phyloP scores from a whole-genome alignment of 2,888 invertebrate species.

The Drosophila nigricruria region DNA sequence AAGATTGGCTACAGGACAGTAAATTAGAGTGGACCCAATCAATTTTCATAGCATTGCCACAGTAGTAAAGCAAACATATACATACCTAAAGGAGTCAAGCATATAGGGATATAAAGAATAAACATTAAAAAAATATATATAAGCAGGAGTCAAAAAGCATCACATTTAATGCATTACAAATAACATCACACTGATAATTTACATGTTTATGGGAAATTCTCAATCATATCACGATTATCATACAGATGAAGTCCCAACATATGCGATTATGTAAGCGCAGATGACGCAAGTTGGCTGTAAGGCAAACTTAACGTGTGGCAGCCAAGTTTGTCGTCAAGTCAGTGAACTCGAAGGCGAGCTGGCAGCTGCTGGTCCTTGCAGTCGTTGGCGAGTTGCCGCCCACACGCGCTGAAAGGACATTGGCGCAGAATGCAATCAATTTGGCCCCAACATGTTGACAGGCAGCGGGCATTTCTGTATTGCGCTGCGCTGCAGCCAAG shows the following conservation, averaged over 20 bases:
- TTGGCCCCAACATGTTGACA: constrained; percentile 60
- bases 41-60: background rate
- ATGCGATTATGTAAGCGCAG: constrained; percentile 21
- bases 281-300: constrained; percentile 55
- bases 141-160: background rate
- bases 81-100: background rate
- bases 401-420: constrained; percentile 42
- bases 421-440: constrained; percentile 65
- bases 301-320: constrained; percentile 6
- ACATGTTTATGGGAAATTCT: constrained; percentile 14
- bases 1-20: background rate
- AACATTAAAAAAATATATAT: background rate
- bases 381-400: constrained; percentile 16
- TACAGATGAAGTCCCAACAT: constrained; percentile 20
- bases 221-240: constrained; percentile 33
- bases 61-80: background rate
- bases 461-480: constrained; percentile 44
- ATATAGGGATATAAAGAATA: background rate
- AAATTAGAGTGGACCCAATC: constrained; percentile 1
- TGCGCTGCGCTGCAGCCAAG: constrained; percentile 31
- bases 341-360: constrained; percentile 58
- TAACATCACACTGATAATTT: too few species aligned
- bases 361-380: constrained; percentile 3
- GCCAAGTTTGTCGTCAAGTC: constrained; percentile 57
- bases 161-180: background rate